phyloP scores from a whole-genome alignment of 2,797 vertebrate species.

The Loris lydekkerianus region DNA sequence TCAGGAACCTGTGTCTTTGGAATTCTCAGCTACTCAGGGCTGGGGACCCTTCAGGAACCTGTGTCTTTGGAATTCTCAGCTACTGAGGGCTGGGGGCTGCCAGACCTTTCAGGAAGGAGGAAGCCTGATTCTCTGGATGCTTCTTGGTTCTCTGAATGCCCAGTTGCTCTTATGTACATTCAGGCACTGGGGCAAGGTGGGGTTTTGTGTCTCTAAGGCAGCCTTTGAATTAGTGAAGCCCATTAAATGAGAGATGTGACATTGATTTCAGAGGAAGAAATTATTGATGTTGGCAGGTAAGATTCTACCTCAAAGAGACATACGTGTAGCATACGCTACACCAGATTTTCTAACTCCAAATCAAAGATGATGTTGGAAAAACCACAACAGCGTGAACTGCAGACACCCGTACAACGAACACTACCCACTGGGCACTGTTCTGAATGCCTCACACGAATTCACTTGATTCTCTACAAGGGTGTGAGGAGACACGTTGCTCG shows the following conservation, averaged over 20 bases:
- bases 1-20: background rate
- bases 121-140: background rate
- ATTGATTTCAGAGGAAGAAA: conserved; percentile 8
- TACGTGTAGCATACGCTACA: too few relatives aligned
- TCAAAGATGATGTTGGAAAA: background rate
- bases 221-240: background rate
- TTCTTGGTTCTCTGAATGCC: too few relatives aligned
- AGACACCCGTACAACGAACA: background rate
- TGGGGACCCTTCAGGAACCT: background rate
- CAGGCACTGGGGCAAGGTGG: background rate
- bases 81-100: background rate
- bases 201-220: background rate
- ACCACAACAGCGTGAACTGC: too few relatives aligned
- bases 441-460: background rate
- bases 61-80: background rate
- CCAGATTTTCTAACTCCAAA: background rate
- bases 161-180: background rate
- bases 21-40: too few relatives aligned
- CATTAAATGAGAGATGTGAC: background rate
- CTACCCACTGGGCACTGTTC: background rate
- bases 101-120: background rate
- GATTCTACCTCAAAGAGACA: conserved; percentile 8
- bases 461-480: background rate
- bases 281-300: background rate
- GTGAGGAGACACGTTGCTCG: background rate